Base-by-base conservation (phyloP, 2,113 vertebrate species). In the Grammomys dolichurus region DNA sequence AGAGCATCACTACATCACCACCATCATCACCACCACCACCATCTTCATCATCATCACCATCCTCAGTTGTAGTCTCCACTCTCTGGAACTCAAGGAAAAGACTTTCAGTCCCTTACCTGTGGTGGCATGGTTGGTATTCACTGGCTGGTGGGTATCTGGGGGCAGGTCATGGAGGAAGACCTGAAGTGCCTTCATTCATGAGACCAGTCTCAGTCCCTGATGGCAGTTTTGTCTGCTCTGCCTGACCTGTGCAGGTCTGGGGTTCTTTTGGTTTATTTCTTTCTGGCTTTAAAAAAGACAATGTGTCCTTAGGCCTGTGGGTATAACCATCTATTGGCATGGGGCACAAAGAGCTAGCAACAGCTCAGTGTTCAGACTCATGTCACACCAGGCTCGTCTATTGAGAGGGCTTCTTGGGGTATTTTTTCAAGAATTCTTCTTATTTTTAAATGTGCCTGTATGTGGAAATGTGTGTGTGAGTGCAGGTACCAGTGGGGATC, bases 231-330 rank as follows among this genome's bases (percentile, higher is more conserved):
- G 69, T 78, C 72, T 26, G 17, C 31, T n/a, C 17, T n/a, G 70
- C 63, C 48, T 28, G 58, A 19, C 5, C 14, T 46, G 5, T 60
- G 13, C 10, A 26, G 7, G n/a, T 69, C 73, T 60, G 60, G 51
- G n/a, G 26, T 0, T 13, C 67, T 69, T 22, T 63, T 9, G 28
- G 43, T 51, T 56, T 76, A 46, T 0, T 58, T 33, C n/a, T 33
- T 58, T 28, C 70, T 60, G 70, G 17, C 20, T 46, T 77, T 78
- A 24, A 69, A 60, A 51, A 84, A 51, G 69, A 75, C 13, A 8
- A 2, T 43, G 7, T 22, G 22, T 48, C 19, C 63, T 73, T 54
- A 1, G 0, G 0, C 33, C 51, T 40, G 5, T 9, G 11, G 58
- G 13, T 28, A 10, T 26, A 46, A 33, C 12, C 58, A 36, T 17